Evolutionary conservation across 2,113 vertebrate genomes (phyloP), one percentile per base, ranked within the genome.

Genomic region (Mionectes macconnelli): DNA sequence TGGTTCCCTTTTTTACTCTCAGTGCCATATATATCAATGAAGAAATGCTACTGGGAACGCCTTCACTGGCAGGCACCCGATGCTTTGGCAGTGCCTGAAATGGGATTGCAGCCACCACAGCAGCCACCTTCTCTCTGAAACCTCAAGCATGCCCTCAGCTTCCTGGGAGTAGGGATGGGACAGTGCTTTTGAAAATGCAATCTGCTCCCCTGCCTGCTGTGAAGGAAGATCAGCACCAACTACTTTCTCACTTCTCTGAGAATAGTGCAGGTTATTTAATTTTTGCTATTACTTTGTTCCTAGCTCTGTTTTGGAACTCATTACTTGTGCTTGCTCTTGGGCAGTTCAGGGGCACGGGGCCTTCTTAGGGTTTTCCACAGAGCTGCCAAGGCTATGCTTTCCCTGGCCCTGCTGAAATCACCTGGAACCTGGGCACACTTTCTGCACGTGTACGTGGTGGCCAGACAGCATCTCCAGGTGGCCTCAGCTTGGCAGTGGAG

Each of bases 1-100:
- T 93, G n/a, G 76, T 95, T 96, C 95, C 59, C 45, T 75, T 84
- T 94, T 92, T 90, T 76, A 39, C 40, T 83, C 40, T 76, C 14
- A 73, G 55, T 50, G 24, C 44, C 35, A 33, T 30, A 78, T 37
- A 27, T 66, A 1, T 19, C 6, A 1, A 86, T 92, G 52, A 31
- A 90, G 64, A 82, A 84, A 55, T 92, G 40, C 31, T 0, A 0
- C 19, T 50, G 74, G 70, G 50, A 85, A 4, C 11, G 69, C 24
- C 70, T 94, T 77, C 9, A 1, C 22, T 75, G 63, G 19, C 56
- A 67, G 30, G 39, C 6, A 59, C 25, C 15, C 60, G 35, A 31
- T 37, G 56, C 35, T 67, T 78, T 59, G 52, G 18, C n/a, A 86
- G 56, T 33, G n/a, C 7, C 44, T 81, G 52, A 72, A 62, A 55